These are phyloP conservation scores for Argentina silus DNA, from an alignment of 2,797 vertebrate genomes.

Conservation along the genomic window DNA sequence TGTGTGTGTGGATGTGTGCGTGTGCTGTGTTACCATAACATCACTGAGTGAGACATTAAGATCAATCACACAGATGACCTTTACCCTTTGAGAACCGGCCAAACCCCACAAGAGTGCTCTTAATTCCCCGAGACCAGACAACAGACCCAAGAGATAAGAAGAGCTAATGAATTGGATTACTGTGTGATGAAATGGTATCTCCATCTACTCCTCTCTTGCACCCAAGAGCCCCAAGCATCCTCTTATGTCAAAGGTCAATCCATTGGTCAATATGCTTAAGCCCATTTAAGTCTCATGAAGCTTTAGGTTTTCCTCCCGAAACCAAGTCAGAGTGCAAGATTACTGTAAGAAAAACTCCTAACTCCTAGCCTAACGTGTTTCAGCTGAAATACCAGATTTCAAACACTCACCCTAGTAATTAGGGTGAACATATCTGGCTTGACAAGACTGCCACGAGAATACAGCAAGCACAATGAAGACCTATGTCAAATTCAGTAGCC, in stretches of 20 bases:
- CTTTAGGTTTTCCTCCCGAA: background rate
- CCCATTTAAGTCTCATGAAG: constrained; percentile 2
- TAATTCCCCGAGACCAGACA: constrained; percentile 57
- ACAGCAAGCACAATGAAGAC: background rate
- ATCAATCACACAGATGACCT: constrained; percentile 61
- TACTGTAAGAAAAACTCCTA: background rate
- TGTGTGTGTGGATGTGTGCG: background rate
- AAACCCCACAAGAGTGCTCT: constrained; percentile 50
- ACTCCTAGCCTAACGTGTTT: background rate
- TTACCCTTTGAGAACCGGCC: constrained; percentile 56
- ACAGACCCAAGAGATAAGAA: constrained; percentile 54
- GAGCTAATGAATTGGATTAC: constrained; percentile 51
- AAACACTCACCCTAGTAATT: no score
- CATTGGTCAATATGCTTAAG: background rate
- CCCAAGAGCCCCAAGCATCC: constrained; percentile 35
- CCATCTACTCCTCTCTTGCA: constrained; percentile 27
- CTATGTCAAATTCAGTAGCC: constrained; percentile 11
- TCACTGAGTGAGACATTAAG: constrained; percentile 43
- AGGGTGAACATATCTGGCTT: no score
- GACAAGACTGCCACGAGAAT: background rate
- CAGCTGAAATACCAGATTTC: no score
- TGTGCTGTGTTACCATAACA: constrained; percentile 36
- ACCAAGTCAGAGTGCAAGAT: constrained; percentile 1
- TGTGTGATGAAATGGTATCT: constrained; percentile 46
- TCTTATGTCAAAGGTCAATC: constrained; percentile 14